Evolutionary conservation across 2,113 vertebrate genomes (phyloP).

Genomic region (Sebastes schlegelii): DNA sequence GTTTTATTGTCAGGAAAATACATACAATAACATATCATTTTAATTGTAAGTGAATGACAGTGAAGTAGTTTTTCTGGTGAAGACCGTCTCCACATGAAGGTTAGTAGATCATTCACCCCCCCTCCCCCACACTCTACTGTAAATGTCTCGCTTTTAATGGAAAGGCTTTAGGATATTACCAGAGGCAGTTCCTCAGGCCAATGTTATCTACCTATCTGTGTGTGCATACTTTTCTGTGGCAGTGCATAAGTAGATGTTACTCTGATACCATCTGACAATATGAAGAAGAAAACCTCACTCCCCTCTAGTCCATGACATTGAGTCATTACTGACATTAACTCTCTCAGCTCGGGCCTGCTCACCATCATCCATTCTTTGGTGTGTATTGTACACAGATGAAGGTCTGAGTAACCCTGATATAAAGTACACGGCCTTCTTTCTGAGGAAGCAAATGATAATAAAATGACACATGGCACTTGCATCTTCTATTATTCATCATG

Average conservation of each 20-base stretch:
- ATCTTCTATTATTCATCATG: background rate
- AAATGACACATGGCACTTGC: background rate
- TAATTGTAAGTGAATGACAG: no score
- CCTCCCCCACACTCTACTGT: background rate
- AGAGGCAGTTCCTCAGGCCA: background rate
- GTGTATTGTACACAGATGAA: constrained; percentile 1
- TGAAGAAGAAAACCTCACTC: constrained; percentile 12
- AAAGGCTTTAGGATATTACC: constrained; percentile 15
- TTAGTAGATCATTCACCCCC: background rate
- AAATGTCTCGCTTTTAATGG: background rate
- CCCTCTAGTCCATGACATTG: background rate
- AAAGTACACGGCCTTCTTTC: background rate
- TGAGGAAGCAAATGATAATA: background rate
- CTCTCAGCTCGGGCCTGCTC: background rate
- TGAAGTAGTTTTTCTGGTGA: no score
- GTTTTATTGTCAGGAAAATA: no score
- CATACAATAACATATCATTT: no score
- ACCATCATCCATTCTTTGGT: background rate
- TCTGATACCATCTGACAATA: constrained; percentile 32
- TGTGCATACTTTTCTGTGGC: constrained; percentile 8
- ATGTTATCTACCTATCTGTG: background rate
- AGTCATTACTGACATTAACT: constrained; percentile 27
- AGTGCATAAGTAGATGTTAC: constrained; percentile 2
- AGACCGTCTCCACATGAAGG: no score
- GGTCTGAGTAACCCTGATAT: background rate